Evolutionary conservation across 2,797 vertebrate species (phyloP), one percentile per base, ranked within the genome.

Genomic region (Mus spretus): DNA sequence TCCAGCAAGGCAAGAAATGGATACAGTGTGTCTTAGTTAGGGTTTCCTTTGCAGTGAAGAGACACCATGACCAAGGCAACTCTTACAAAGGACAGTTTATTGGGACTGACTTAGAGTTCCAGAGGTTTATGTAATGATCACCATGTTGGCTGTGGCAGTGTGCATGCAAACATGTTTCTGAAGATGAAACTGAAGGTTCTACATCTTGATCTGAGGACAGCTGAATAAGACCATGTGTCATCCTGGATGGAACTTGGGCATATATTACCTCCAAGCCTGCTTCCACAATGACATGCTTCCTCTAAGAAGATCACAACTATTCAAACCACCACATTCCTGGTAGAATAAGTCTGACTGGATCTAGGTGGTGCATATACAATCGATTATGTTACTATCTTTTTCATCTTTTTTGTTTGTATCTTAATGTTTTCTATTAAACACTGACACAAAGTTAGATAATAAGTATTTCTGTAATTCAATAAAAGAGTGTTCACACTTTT

Each of bases 361-460:
- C 65, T 95, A 83, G 61, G 20, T 88, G 1, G 7, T 70, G 0
- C 19, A 63, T 82, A 26, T 40, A 78, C 4, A 59, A 44, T 67
- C 80, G 20, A 78, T 70, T 53, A 61, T 17, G 28, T 53, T 94
- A 13, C 34, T 89, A 9, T 85, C 82, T 44, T 0, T 78, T 93
- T 83, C 7, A 89, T 50, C 5, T 95, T 91, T 94, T 86, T 40
- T 65, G 20, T 67, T 53, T 85, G 12, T 75, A 75, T 53, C 0
- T 82, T 79, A 90, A 93, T 70, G 3, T 93, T 96, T 85, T 31
- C 34, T 84, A 85, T 47, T 74, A 65, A 89, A 96, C 89, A 83
- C 9, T 63, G 26, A 65, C 22, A 93, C 1, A 40, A 24, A 14
- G 20, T 85, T 72, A 83, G 22, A 6, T 13, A 80, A 93, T 95